Percentiles rank a stretch among this genome's conserved stretches.
Conservation (phyloP, 2,797 vertebrate genomes). For the Pseudochromis fuscus region DNA sequence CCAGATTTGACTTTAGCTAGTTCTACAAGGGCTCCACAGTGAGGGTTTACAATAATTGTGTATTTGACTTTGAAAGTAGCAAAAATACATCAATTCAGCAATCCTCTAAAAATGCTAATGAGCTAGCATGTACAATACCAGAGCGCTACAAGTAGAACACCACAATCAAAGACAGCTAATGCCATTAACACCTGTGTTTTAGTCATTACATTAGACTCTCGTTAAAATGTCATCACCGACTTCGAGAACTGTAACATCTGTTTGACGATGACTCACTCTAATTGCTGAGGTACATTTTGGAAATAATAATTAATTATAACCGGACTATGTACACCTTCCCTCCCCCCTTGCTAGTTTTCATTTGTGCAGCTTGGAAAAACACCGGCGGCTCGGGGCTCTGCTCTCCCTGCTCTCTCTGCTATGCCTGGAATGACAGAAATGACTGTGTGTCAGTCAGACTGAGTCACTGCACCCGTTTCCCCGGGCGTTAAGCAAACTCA, state of each 20-base stretch:
- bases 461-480: slow-evolving; percentile 48
- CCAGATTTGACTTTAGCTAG: no score
- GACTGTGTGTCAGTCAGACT: slow-evolving; percentile 57
- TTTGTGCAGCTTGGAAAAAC: slow-evolving; percentile 50
- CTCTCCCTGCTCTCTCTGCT: slow-evolving; percentile 39
- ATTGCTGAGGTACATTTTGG: slow-evolving; percentile 3
- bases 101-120: no score
- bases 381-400: slow-evolving; percentile 21
- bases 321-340: slow-evolving; percentile 11
- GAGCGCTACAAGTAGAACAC: neutral
- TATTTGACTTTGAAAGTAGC: no score
- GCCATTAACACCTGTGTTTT: neutral
- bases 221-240: neutral
- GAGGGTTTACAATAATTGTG: no score
- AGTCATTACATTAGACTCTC: no score
- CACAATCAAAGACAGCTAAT: neutral
- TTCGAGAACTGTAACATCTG: neutral
- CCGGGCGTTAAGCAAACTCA: slow-evolving; percentile 20
- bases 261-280: slow-evolving; percentile 17
- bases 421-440: slow-evolving; percentile 73
- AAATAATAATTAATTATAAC: slow-evolving; percentile 31
- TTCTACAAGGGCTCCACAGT: no score
- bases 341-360: slow-evolving; percentile 13
- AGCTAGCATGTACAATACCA: neutral
- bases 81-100: no score